Conservation (phyloP, 1,140 invertebrate genomes). For the Neuroterus valhalla region DNA sequence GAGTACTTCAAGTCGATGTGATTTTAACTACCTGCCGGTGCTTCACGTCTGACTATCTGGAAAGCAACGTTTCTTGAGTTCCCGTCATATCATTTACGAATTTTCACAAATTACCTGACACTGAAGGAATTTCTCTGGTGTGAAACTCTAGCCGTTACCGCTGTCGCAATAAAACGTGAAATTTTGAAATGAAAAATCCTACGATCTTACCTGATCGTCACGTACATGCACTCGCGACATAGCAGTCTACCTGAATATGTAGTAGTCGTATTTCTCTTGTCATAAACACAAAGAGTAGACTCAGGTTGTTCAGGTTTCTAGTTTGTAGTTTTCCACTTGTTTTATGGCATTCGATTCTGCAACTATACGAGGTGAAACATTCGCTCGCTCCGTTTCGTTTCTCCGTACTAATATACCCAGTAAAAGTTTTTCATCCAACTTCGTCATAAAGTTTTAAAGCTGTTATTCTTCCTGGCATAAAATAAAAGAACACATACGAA, state of each 20-base stretch:
- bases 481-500: slow-evolving; percentile 22
- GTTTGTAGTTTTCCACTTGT: slow-evolving; percentile 27
- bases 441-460: slow-evolving; percentile 13
- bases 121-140: slow-evolving; percentile 4
- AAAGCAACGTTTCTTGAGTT: background rate
- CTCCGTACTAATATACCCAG: slow-evolving; percentile 25
- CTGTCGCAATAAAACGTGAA: slow-evolving; percentile 22
- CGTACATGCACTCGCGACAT: slow-evolving; percentile 12
- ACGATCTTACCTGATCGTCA: slow-evolving; percentile 21
- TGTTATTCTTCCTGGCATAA: slow-evolving; percentile 12
- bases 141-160: background rate
- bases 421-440: slow-evolving; percentile 22
- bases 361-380: slow-evolving; percentile 27
- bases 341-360: slow-evolving; percentile 25
- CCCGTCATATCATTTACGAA: background rate
- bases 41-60: background rate
- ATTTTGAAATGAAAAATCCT: slow-evolving; percentile 22
- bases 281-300: background rate
- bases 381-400: slow-evolving; percentile 25
- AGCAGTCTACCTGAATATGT: slow-evolving; percentile 2
- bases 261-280: background rate
- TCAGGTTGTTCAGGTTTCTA: slow-evolving; percentile 8
- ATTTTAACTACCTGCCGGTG: background rate
- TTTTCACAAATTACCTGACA: slow-evolving; percentile 22
- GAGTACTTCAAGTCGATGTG: background rate